phyloP scores from a whole-genome alignment of 2,888 invertebrate species.

The Rapana venosa region DNA sequence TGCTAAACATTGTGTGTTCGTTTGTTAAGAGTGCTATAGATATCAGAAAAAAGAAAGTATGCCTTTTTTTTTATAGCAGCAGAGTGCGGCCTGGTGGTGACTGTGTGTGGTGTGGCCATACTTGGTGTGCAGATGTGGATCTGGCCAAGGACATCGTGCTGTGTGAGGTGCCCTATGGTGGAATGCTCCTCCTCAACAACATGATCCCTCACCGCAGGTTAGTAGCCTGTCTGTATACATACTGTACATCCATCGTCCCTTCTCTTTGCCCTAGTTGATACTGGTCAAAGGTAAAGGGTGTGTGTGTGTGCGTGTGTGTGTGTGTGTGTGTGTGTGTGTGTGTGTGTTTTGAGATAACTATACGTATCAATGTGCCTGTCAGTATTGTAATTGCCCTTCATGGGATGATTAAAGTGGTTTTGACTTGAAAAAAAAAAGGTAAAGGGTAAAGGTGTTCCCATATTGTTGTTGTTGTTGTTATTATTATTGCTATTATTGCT shows the following conservation, averaged over 20 bases:
- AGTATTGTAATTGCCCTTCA: too few species aligned
- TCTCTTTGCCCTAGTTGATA: not conserved
- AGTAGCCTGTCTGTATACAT: not conserved
- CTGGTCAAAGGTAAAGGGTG: not conserved
- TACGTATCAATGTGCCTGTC: too few species aligned
- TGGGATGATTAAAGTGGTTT: too few species aligned
- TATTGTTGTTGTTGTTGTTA: not conserved
- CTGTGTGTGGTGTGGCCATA: too few species aligned
- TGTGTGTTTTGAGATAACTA: not conserved
- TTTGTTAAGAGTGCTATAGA: too few species aligned
- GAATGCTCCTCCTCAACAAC: conserved; percentile 73
- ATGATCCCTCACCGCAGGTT: conserved; percentile 75
- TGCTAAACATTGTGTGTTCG: too few species aligned
- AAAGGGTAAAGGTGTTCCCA: too few species aligned
- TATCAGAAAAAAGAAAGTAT: too few species aligned
- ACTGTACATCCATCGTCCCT: not conserved
- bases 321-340: not conserved
- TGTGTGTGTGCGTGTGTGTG: not conserved
- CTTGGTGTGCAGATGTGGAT: conserved; percentile 57
- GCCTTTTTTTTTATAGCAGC: too few species aligned
- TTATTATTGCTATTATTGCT: not conserved
- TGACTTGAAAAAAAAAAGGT: too few species aligned
- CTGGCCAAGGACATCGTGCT: conserved; percentile 62
- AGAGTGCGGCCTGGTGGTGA: too few species aligned
- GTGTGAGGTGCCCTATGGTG: conserved; percentile 72